Percentiles rank a stretch among this genome's conserved stretches.
Evolutionary conservation across 2,797 vertebrate species (phyloP).

Genomic region (Acipenser oxyrinchus): DNA sequence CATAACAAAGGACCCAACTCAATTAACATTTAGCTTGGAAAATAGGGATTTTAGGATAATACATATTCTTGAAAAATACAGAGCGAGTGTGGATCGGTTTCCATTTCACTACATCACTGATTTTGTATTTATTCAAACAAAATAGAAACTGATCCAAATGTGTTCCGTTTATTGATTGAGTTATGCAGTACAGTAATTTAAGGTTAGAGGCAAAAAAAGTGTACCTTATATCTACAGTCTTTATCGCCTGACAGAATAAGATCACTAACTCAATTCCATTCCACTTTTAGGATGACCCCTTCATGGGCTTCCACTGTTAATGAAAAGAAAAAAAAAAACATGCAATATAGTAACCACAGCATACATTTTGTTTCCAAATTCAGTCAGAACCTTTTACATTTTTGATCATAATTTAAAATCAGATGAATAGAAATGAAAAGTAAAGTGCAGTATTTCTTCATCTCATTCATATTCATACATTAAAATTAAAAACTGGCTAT

Average conservation of each 20-base stretch:
- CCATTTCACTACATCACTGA: too few species aligned
- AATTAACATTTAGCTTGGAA: too few species aligned
- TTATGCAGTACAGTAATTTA: neutral
- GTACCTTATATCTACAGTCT: constrained; percentile 94
- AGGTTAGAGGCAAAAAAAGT: constrained; percentile 12
- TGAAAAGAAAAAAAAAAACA: too few species aligned
- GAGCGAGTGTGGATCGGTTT: too few species aligned
- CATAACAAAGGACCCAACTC: too few species aligned
- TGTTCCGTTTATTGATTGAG: neutral
- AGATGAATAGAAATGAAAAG: neutral
- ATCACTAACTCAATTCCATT: constrained; percentile 92
- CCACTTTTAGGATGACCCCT: constrained; percentile 85
- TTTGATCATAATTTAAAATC: neutral
- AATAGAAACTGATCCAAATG: too few species aligned
- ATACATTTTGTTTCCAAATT: neutral
- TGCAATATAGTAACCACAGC: neutral
- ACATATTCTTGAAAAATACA: too few species aligned
- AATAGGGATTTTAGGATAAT: too few species aligned
- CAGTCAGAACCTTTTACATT: neutral
- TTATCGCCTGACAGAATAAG: constrained; percentile 88
- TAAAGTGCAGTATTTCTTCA: neutral
- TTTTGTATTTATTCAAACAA: too few species aligned
- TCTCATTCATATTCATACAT: neutral
- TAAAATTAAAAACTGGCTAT: neutral
- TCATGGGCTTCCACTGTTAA: constrained; percentile 90